A percentile compares a stretch with the other conserved stretches of the same genome.
These are phyloP conservation scores for Toxonevra muliebris DNA, from an alignment of 2,888 invertebrate species.

Conservation along the genomic window DNA sequence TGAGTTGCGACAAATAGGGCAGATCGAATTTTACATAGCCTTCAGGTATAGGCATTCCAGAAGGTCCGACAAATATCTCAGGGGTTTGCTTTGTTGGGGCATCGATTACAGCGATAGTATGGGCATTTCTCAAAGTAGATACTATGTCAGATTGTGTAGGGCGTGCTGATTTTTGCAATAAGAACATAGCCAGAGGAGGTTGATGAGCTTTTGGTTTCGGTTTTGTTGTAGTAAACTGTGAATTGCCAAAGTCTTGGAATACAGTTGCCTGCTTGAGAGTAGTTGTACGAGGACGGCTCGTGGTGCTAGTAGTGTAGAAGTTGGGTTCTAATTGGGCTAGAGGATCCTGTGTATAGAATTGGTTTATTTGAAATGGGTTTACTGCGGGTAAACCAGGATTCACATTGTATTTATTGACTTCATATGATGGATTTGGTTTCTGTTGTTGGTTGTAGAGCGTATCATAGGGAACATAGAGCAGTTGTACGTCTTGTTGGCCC, in stretches of 20 bases:
- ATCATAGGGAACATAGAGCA: slow-evolving; percentile 84
- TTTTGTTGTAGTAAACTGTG: slow-evolving; percentile 67
- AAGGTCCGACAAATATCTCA: slow-evolving; percentile 83
- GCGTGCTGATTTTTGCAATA: slow-evolving; percentile 66
- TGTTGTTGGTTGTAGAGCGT: slow-evolving; percentile 68
- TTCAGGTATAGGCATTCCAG: slow-evolving; percentile 74
- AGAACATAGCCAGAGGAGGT: slow-evolving; percentile 84
- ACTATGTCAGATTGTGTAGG: slow-evolving; percentile 77
- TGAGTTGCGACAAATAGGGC: slow-evolving; percentile 75
- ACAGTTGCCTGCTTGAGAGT: slow-evolving; percentile 54
- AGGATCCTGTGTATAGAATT: slow-evolving; percentile 63
- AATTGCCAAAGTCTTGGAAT: slow-evolving; percentile 54
- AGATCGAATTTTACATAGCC: slow-evolving; percentile 83
- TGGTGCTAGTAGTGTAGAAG: slow-evolving; percentile 52
- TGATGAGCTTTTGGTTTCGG: slow-evolving; percentile 78
- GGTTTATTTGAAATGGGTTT: slow-evolving; percentile 66
- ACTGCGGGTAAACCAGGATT: slow-evolving; percentile 56
- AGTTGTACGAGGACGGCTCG: slow-evolving; percentile 58
- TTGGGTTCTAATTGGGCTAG: slow-evolving; percentile 46
- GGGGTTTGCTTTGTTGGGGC: slow-evolving; percentile 75
- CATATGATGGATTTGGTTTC: slow-evolving; percentile 47
- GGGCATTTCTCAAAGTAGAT: slow-evolving; percentile 74
- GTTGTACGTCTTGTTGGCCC: slow-evolving; percentile 73
- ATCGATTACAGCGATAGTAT: slow-evolving; percentile 81
- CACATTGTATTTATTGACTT: slow-evolving; percentile 56